Base-by-base conservation (phyloP, 2,113 vertebrate species). In the Mionectes macconnelli region DNA sequence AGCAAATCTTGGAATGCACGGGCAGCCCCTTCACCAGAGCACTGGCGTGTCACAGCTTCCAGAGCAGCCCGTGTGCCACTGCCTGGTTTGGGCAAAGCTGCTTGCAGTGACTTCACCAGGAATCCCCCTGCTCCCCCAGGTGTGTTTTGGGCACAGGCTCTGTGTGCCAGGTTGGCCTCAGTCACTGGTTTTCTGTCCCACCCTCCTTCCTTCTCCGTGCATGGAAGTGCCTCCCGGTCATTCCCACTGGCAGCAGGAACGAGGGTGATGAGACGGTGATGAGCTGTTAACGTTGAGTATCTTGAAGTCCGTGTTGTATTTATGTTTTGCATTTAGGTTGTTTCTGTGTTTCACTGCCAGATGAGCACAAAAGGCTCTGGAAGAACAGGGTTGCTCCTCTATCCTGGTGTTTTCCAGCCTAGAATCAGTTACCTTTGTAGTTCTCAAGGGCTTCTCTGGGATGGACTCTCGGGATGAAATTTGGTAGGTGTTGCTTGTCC, bases 251-350 rank as follows among this genome's bases (percentile, higher is more conserved):
- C 59, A 40, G 81, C 49, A 42, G 2, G 63, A 52, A 10, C 35
- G 4, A 2, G 0, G 52, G 49, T 4, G 6, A 14, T 25, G n/a
- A 77, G 4, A 2, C 0, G 52, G 49, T 4, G 6, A 14, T 25
- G n/a, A 77, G 55, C 92, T 75, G 74, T 6, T 44, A 70, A 12
- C 56, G 4, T 1, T 1, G 7, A 52, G 74, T 37, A 18, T 9
- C 93, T 30, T 44, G n/a, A 59, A 11, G 19, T 37, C 19, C 4
- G 6, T 35, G 57, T 47, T 4, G 4, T 31, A 35, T 31, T 75
- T 8, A 2, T 55, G 27, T 17, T 90, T 47, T 24, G 21, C 53
- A 6, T 64, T 42, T 49, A 39, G 75, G 5, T 57, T 57, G 67
- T 30, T 77, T 56, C 59, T 80, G 55, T 77, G 35, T 89, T 74